Base-by-base conservation (phyloP, 2,888 invertebrate species). In the Theretra japonica region DNA sequence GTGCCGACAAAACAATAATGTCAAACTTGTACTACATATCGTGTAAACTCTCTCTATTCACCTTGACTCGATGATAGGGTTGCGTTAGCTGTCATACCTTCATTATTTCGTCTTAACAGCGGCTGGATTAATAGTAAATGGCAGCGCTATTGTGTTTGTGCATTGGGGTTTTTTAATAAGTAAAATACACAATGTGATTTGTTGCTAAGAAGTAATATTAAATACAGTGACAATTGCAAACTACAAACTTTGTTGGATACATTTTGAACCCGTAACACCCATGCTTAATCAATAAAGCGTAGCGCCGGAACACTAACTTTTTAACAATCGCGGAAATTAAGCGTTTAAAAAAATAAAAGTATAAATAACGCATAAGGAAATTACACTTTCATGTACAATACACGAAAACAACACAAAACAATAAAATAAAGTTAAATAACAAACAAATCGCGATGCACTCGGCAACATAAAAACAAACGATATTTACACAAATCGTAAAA, bases 51-150 rank as follows among this genome's bases (percentile, higher is more conserved):
- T 65, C 75, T 83, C 76, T 75, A 79, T 77, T 86, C 83, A 87
- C 90, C 89, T 90, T 88, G 89, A 82, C 81, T 80, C 71, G 73
- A 79, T 80, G 79, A 78, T 69, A 69, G 57, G 73, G 77, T 83
- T 79, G 72, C 72, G 62, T 72, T 71, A 70, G 72, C 69, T 59
- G 23, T n/a, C 41, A 56, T 72, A 72, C 73, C 72, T 73, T 73
- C 70, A 72, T 70, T 74, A 71, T 48, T 41, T 48, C 23, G 41
- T 48, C 15, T 23, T 48, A 23, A 17, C 50, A 17, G 21, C 41
- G 15, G 6, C 0, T 65, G 15, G 23, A 4, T 23, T 30, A 65
- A 41, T 23, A 41, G 21, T 23, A 8, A 11, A 62, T 5, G 53
- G 53, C 17, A 53, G 17, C n/a, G 53, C 17, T n/a, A 53, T 41